Conservation (phyloP, 2,888 invertebrate species). For the Beris chalybata region DNA sequence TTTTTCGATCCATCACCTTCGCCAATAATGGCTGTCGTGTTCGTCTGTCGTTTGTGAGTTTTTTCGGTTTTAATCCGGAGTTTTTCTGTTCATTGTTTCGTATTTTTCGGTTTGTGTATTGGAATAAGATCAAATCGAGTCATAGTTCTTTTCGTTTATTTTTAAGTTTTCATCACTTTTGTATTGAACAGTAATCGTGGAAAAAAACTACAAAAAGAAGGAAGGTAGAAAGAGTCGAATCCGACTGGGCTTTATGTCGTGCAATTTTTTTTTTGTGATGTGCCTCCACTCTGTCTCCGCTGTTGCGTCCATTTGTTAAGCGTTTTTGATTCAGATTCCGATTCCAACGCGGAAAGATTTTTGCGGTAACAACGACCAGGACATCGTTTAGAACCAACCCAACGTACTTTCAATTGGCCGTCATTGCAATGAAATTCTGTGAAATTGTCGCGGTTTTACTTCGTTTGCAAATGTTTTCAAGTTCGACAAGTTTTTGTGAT, state of each 20-base stretch:
- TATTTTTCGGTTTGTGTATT: background rate
- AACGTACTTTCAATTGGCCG: background rate
- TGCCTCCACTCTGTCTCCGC: background rate
- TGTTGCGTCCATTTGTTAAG: too few species aligned
- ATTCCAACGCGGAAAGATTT: background rate
- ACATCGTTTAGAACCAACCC: background rate
- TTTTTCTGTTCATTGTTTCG: slow-evolving; percentile 19
- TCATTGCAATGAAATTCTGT: slow-evolving; percentile 15
- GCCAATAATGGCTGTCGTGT: slow-evolving; percentile 23
- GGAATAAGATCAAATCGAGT: too few species aligned
- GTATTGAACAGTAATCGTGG: too few species aligned
- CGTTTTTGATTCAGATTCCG: background rate
- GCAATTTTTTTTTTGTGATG: slow-evolving; percentile 16
- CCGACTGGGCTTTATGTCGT: background rate
- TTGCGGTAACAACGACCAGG: background rate
- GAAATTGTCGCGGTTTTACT: slow-evolving; percentile 8
- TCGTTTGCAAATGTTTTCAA: slow-evolving; percentile 5
- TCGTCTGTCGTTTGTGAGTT: slow-evolving; percentile 16
- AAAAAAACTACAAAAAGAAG: too few species aligned
- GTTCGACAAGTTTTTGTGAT: slow-evolving; percentile 9
- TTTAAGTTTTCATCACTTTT: too few species aligned
- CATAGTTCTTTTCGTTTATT: too few species aligned
- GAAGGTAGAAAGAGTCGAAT: too few species aligned
- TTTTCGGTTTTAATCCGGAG: background rate
- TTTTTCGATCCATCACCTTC: slow-evolving; percentile 23